Conservation (phyloP, 2,113 vertebrate species). For the Jacana jacana region DNA sequence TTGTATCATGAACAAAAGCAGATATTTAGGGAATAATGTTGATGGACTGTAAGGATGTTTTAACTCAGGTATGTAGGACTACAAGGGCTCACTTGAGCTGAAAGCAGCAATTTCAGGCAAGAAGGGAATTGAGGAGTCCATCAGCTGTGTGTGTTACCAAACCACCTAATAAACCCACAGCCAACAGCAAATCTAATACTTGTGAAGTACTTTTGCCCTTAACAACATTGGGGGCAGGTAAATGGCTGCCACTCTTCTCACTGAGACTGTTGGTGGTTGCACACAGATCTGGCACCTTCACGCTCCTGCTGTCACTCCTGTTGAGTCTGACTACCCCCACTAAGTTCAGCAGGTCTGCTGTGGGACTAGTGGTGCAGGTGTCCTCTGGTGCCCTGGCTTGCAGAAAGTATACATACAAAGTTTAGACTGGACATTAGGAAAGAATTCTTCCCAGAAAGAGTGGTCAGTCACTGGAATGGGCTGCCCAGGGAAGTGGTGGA, state of each 20-base stretch:
- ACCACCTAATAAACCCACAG: neutral
- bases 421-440: neutral
- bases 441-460: too few relatives aligned
- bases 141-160: neutral
- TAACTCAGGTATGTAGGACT: rapidly evolving
- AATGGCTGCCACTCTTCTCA: neutral
- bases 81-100: neutral
- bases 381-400: neutral
- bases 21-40: neutral
- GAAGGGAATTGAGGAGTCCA: neutral
- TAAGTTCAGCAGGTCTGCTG: neutral
- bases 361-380: neutral
- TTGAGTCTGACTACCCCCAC: neutral
- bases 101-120: neutral
- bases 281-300: rapidly evolving
- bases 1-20: neutral
- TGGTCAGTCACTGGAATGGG: too few relatives aligned
- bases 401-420: rapidly evolving
- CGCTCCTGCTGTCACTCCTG: neutral
- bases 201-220: neutral
- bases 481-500: too few relatives aligned
- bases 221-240: neutral
- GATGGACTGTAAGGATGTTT: neutral
- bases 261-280: neutral
- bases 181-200: neutral